A percentile compares a stretch with the other conserved stretches of the same genome.
Conservation (phyloP, 92 coral and sea anemone genomes). For the Nematostella vectensis region DNA sequence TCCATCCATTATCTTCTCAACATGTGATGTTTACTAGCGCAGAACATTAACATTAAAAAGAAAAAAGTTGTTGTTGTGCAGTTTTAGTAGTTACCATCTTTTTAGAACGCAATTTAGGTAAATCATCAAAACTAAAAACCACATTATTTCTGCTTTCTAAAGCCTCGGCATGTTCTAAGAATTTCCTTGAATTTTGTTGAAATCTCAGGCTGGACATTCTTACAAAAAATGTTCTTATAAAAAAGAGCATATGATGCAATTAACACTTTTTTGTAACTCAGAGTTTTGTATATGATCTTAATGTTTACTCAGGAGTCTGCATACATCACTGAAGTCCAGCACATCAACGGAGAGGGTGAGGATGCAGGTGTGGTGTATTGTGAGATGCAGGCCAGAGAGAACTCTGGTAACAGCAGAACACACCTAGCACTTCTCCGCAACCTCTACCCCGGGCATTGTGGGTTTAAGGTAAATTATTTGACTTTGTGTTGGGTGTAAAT, state of each 20-base stretch:
- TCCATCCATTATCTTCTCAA: no score
- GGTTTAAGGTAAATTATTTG: conserved; percentile 61
- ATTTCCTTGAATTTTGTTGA: no score
- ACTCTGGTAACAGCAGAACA: conserved; percentile 64
- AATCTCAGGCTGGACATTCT: no score
- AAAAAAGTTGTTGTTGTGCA: background rate
- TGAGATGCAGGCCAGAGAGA: conserved; percentile 97
- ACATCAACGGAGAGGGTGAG: conserved; percentile 90
- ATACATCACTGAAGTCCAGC: conserved; percentile 91
- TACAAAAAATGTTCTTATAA: no score
- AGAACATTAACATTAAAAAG: background rate
- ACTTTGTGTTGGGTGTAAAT: background rate
- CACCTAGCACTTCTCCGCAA: conserved; percentile 63
- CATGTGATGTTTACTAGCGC: background rate
- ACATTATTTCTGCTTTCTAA: no score
- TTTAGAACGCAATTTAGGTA: no score
- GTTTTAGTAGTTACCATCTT: background rate
- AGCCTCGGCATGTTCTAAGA: no score
- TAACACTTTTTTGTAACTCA: no score
- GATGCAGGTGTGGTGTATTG: conserved; percentile 97
- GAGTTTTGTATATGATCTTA: no score
- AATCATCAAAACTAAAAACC: no score
- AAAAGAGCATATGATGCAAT: no score
- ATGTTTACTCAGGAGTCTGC: conserved; percentile 62
- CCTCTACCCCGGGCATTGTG: conserved; percentile 92